A percentile compares a stretch with the other conserved stretches of the same genome.
Conservation (phyloP, 2,797 vertebrate genomes). For the Hylomyscus alleni region DNA sequence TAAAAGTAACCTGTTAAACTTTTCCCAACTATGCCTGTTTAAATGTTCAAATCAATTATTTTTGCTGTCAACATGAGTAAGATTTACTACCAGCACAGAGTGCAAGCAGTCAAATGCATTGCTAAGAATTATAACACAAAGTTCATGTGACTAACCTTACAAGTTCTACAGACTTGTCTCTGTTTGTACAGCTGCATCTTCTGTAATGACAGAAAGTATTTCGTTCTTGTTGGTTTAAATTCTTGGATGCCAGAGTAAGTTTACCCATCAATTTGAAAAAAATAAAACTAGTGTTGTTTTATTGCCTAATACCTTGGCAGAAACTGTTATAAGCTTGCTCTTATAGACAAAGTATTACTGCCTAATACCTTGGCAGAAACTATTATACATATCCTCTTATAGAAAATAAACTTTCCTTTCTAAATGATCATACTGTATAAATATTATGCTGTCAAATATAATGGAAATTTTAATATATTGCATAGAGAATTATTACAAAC, state of each 20-base stretch:
- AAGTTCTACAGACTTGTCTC: slow-evolving; percentile 65
- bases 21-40: slow-evolving; percentile 73
- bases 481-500: slow-evolving; percentile 15
- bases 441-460: background rate
- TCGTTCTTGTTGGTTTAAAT: background rate
- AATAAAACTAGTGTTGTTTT: background rate
- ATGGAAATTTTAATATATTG: background rate
- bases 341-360: background rate
- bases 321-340: background rate
- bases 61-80: slow-evolving; percentile 82
- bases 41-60: slow-evolving; percentile 83
- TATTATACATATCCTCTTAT: background rate
- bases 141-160: slow-evolving; percentile 75
- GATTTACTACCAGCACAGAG: slow-evolving; percentile 79
- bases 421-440: background rate
- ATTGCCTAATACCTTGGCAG: background rate
- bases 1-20: slow-evolving; percentile 77
- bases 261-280: slow-evolving; percentile 13
- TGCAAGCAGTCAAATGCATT: slow-evolving; percentile 80
- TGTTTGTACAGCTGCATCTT: slow-evolving; percentile 36
- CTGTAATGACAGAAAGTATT: background rate
- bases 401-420: background rate
- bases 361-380: background rate
- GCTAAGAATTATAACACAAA: slow-evolving; percentile 78
- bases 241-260: background rate